A percentile compares a stretch with the other conserved stretches of the same genome.
Evolutionary conservation across 2,797 vertebrate species (phyloP).

Genomic region (Podarcis lilfordi): DNA sequence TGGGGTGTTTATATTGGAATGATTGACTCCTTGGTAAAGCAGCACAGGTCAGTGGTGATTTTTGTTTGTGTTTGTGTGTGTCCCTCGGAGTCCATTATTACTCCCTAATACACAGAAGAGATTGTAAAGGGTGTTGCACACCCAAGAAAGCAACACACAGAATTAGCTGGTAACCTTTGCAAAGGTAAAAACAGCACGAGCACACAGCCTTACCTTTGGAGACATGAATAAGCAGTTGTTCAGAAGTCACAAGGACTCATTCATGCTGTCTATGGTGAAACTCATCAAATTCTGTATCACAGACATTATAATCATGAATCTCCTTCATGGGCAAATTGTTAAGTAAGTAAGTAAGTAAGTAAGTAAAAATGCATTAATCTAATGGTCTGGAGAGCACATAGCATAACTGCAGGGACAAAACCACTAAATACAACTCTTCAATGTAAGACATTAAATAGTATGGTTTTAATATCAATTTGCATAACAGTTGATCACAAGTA

Average conservation of each 20-base stretch:
- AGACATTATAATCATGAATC: neutral
- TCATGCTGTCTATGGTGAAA: neutral
- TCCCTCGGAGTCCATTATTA: neutral
- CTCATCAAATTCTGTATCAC: neutral
- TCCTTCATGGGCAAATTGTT: constrained; percentile 1
- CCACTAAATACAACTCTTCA: neutral
- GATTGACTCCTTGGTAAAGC: neutral
- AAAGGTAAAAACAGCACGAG: neutral
- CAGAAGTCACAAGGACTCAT: neutral
- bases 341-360: too few relatives aligned
- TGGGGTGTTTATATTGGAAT: neutral
- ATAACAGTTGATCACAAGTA: constrained; percentile 2
- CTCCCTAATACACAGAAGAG: neutral
- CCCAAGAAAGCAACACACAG: neutral
- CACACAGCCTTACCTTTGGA: neutral
- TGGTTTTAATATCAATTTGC: constrained; percentile 4
- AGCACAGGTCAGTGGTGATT: neutral
- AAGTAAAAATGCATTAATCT: neutral
- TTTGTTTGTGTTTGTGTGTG: neutral
- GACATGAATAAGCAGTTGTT: constrained; percentile 9
- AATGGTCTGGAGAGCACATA: neutral
- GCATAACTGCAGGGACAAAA: neutral
- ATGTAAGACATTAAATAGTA: neutral
- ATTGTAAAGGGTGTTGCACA: neutral
- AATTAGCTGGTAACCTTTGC: neutral